These are phyloP conservation scores for Amia ocellicauda DNA, from an alignment of 2,113 vertebrate species.

Conservation along the genomic window DNA sequence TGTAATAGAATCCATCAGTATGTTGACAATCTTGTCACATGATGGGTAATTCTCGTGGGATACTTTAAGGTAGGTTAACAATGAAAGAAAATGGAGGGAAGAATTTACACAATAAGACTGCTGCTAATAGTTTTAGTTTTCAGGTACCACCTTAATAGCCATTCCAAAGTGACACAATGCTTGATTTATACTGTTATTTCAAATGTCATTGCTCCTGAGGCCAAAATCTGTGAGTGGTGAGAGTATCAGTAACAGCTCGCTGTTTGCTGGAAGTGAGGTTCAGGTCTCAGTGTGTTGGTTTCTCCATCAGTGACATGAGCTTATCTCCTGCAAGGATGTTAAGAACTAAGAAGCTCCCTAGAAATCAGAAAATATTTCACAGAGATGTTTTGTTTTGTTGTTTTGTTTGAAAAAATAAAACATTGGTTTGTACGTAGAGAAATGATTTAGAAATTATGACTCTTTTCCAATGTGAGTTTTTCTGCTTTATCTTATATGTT, in stretches of 20 bases:
- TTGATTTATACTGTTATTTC: slow-evolving; percentile 69
- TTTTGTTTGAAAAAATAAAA: too few relatives aligned
- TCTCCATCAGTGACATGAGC: slow-evolving; percentile 41
- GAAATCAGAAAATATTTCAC: too few relatives aligned
- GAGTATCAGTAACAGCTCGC: slow-evolving; percentile 58
- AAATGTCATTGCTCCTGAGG: slow-evolving; percentile 58
- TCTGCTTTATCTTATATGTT: too few relatives aligned
- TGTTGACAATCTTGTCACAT: slow-evolving; percentile 62
- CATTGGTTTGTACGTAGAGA: too few relatives aligned
- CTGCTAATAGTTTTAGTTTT: slow-evolving; percentile 35
- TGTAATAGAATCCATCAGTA: slow-evolving; percentile 53
- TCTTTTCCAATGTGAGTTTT: too few relatives aligned
- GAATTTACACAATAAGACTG: not conserved
- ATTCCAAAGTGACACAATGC: slow-evolving; percentile 61
- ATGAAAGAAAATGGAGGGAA: slow-evolving; percentile 36
- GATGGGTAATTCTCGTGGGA: slow-evolving; percentile 55
- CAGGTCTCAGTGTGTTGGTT: slow-evolving; percentile 40
- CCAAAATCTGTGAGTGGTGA: slow-evolving; percentile 46
- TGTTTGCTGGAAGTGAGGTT: slow-evolving; percentile 50
- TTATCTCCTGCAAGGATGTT: too few relatives aligned
- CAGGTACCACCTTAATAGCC: slow-evolving; percentile 58
- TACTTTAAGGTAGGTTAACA: slow-evolving; percentile 41
- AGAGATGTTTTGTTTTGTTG: too few relatives aligned
- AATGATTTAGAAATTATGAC: too few relatives aligned
- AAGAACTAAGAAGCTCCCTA: too few relatives aligned